Base-by-base conservation (phyloP, 2,888 invertebrate genomes). In the Coelopa pilipes region DNA sequence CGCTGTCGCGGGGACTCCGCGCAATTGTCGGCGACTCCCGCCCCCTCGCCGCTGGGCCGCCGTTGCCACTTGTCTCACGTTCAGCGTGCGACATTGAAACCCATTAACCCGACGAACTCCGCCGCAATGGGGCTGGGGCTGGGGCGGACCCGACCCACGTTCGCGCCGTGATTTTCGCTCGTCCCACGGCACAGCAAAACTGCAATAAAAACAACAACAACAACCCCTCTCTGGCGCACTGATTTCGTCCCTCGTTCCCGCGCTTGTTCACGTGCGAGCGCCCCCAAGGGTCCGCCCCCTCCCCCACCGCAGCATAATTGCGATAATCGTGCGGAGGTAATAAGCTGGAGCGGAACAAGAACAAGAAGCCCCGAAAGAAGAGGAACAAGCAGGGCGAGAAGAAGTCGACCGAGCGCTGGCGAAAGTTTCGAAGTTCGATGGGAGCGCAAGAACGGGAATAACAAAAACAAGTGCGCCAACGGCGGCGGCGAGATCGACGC, bases 271-370 rank as follows among this genome's bases (percentile, higher is more conserved):
- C 34, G 34, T 34, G 34, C 34, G 34, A 34, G 7, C 7, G 34
- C 34, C 34, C 4, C 34, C 2, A 34, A 7, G 34, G 34, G 7
- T 34, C 34, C 34, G 34, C 34, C n/a, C 15, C 53, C 53, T 53
- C 10, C 53, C 15, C 79, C 78, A 78, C 75, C 77, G 79, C 76
- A 76, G 82, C 83, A 82, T 82, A 82, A 83, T 82, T 82, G 81
- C 83, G 81, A 83, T 82, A 82, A 83, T 82, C 82, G 82, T 80
- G 80, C 80, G 81, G 73, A 57, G 53, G 80, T 80, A 83, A 70
- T 21, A 55, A 67, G 45, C n/a, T 47, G 46, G 12, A 69, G 21
- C 7, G 59, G 19, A 13, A 60, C 2, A 53, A 17, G 2, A 4
- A 11, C 21, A 46, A 66, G 66, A 47, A 66, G 50, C 49, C 13